These are phyloP conservation scores for Ferrisia virgata DNA, from an alignment of 2,888 invertebrate genomes.

Conservation along the genomic window DNA sequence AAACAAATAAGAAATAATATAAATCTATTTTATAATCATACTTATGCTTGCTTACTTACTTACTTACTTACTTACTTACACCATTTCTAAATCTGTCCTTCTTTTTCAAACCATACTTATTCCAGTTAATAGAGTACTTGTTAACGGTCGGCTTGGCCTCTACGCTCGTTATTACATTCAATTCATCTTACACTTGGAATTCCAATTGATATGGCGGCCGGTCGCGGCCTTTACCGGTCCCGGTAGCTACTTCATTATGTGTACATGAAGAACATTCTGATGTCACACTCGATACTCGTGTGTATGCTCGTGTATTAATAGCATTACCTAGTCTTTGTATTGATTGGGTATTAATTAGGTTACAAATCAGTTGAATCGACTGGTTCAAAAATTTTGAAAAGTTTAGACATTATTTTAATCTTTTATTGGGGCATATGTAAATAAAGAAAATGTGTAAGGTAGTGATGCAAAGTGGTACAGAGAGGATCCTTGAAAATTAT, in stretches of 20 bases:
- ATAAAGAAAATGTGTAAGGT: no score
- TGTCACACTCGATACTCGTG: neutral
- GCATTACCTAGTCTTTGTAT: no score
- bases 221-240: neutral
- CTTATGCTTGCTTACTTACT: no score
- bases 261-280: neutral
- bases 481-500: no score
- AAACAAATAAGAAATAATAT: slow-evolving; percentile 15
- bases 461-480: no score
- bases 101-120: neutral
- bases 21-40: slow-evolving; percentile 23
- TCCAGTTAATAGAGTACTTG: slow-evolving; percentile 25
- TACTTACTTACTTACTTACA: no score
- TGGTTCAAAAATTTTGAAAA: no score
- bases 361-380: no score
- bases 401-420: no score
- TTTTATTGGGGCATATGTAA: no score
- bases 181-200: slow-evolving; percentile 23
- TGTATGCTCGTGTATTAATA: no score
- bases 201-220: neutral
- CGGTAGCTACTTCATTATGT: neutral
- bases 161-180: slow-evolving; percentile 15
- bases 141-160: neutral
- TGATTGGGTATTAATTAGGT: no score
- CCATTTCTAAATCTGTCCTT: slow-evolving; percentile 7